phyloP scores from a whole-genome alignment of 1,140 invertebrate species.

The Pachyrhynchus sulphureomaculatus region DNA sequence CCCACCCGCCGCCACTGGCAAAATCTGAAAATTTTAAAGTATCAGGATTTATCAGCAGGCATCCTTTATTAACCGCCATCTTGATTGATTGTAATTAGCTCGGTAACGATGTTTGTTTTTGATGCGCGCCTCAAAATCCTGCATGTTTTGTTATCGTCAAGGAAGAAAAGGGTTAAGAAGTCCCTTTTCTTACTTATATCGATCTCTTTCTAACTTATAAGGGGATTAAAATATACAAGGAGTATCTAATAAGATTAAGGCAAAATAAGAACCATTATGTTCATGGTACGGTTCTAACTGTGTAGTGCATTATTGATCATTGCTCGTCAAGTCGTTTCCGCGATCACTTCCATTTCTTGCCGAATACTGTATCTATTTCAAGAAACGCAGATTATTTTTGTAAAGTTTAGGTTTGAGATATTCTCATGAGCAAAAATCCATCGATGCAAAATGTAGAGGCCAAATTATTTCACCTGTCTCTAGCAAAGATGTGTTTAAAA shows the following conservation, averaged over 20 bases:
- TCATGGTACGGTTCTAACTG: no score
- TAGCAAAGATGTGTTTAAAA: no score
- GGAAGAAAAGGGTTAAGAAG: constrained; percentile 26
- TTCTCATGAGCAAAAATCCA: no score
- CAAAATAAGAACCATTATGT: no score
- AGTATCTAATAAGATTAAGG: background rate
- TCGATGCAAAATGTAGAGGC: no score
- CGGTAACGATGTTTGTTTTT: constrained; percentile 33
- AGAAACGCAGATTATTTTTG: no score
- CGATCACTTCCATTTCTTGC: no score
- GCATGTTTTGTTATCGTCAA: constrained; percentile 35
- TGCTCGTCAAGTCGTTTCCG: no score
- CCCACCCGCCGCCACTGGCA: constrained; percentile 15
- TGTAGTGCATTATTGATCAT: no score
- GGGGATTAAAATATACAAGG: background rate
- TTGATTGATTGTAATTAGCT: constrained; percentile 35
- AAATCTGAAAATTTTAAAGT: constrained; percentile 31
- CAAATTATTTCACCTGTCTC: no score
- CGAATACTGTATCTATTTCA: no score
- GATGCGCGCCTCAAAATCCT: constrained; percentile 33
- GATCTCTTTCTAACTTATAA: constrained; percentile 8
- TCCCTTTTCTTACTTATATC: constrained; percentile 12
- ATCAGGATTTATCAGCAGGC: constrained; percentile 34
- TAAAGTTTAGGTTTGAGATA: no score
- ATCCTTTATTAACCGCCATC: constrained; percentile 35